Percentiles rank a stretch among this genome's conserved stretches.
Evolutionary conservation across 2,113 vertebrate species (phyloP).

Genomic region (Oostethus manadensis): DNA sequence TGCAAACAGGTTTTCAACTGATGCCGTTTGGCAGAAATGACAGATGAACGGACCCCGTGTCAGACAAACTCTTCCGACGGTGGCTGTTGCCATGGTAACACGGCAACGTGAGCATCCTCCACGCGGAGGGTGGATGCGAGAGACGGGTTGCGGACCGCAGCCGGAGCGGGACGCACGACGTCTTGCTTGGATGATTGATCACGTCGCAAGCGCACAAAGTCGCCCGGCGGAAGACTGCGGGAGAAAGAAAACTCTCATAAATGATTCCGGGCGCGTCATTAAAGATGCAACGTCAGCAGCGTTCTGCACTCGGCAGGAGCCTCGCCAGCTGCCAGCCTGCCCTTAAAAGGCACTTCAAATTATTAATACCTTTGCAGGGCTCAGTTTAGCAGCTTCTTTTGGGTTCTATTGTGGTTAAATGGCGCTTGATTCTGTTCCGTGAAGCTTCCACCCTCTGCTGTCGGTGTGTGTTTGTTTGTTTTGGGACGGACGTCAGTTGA

Average conservation of each 20-base stretch:
- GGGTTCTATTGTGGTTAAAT: background rate
- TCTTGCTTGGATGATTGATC: conserved; percentile 56
- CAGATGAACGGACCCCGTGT: too few species aligned
- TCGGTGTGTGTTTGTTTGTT: conserved; percentile 54
- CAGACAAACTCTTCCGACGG: too few species aligned
- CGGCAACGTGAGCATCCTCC: background rate
- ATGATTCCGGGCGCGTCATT: conserved; percentile 41
- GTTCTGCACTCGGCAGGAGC: conserved; percentile 17
- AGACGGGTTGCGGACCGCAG: background rate
- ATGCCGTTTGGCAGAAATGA: too few species aligned
- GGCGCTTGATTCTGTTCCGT: background rate
- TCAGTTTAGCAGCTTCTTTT: background rate
- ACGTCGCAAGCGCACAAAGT: conserved; percentile 50
- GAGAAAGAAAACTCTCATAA: conserved; percentile 61
- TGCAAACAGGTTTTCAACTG: too few species aligned
- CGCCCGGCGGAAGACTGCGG: conserved; percentile 36
- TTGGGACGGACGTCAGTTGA: conserved; percentile 26
- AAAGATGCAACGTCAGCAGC: conserved; percentile 42
- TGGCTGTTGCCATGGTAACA: too few species aligned
- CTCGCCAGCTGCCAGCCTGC: background rate
- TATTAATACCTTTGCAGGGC: background rate
- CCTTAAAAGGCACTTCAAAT: background rate
- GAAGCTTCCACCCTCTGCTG: background rate
- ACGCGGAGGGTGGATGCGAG: background rate
- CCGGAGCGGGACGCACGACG: conserved; percentile 51